Evolutionary conservation across 2,888 invertebrate species (phyloP).

Genomic region (Eupithecia subfuscata): DNA sequence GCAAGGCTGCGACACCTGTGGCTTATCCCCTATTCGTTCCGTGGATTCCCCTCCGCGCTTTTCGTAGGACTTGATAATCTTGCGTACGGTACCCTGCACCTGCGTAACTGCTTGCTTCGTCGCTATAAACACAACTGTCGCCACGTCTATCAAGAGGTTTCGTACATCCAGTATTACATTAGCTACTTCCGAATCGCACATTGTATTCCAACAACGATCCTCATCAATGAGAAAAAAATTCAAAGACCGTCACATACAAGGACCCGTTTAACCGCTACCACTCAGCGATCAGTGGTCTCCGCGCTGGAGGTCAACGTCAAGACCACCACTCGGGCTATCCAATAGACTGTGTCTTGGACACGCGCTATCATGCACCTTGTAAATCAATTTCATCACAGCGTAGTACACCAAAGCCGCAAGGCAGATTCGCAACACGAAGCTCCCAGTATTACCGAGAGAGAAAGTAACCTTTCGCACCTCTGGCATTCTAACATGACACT

Average conservation of each 20-base stretch:
- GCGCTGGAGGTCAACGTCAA: neutral
- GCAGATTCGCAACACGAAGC: constrained; percentile 1
- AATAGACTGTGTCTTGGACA: neutral
- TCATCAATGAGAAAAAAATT: neutral
- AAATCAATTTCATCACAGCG: constrained; percentile 1
- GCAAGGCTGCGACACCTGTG: neutral
- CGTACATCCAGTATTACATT: neutral
- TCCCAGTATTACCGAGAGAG: neutral
- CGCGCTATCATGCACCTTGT: constrained; percentile 10
- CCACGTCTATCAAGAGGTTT: neutral
- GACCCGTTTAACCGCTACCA: neutral
- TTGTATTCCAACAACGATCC: neutral
- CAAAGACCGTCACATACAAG: neutral
- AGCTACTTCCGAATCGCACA: neutral
- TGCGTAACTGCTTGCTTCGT: neutral
- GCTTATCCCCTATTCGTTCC: neutral
- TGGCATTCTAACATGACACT: neutral
- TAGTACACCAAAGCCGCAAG: constrained; percentile 1
- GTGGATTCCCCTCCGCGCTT: neutral
- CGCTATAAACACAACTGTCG: neutral
- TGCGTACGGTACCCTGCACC: neutral
- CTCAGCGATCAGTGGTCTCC: neutral
- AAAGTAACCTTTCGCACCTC: neutral
- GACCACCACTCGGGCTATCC: neutral
- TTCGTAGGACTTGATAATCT: neutral